These are phyloP conservation scores for Limosa lapponica DNA, from an alignment of 2,797 vertebrate species.

Conservation along the genomic window DNA sequence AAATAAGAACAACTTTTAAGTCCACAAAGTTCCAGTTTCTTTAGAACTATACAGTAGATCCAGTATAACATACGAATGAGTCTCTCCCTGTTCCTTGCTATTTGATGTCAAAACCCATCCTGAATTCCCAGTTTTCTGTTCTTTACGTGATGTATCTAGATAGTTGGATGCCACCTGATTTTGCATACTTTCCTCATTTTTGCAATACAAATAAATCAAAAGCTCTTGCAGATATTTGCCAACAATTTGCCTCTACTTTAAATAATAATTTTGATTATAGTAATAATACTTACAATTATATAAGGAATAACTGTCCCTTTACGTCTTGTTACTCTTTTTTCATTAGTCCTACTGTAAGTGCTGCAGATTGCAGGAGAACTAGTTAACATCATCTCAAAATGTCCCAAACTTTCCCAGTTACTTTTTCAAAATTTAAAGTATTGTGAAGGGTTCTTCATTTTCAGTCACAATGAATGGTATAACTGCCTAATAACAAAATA, in stretches of 20 bases:
- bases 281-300: not conserved
- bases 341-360: not conserved
- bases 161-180: not conserved
- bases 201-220: not conserved
- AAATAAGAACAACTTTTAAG: not conserved
- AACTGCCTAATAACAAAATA: not conserved
- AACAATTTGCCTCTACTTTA: not conserved
- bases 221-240: not conserved
- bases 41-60: not conserved
- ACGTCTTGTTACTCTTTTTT: not conserved
- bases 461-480: not conserved
- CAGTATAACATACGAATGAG: not conserved
- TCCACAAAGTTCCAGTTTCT: fast-evolving
- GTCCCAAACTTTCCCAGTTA: not conserved
- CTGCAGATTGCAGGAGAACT: not conserved
- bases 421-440: not conserved
- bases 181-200: not conserved
- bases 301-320: not conserved
- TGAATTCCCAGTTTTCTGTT: not conserved
- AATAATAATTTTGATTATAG: not conserved
- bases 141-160: not conserved
- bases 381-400: not conserved
- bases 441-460: not conserved
- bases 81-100: not conserved
- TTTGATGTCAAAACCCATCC: not conserved